Base-by-base conservation (phyloP, 2,113 vertebrate genomes). In the Amphiprion percula region DNA sequence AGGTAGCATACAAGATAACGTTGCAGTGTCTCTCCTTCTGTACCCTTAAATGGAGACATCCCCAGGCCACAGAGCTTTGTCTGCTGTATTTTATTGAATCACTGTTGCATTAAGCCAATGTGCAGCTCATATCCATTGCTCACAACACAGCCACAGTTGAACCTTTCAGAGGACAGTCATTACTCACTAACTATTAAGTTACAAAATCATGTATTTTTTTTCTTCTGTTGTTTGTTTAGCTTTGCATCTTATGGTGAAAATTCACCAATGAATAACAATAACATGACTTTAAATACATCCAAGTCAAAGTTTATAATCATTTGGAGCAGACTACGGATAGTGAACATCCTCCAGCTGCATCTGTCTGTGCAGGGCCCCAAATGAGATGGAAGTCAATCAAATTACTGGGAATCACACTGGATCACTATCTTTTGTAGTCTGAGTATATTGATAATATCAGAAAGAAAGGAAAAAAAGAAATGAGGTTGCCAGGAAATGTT, bases 41-140 rank as follows among this genome's bases (percentile, higher is more conserved):
- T 46, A 74, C 44, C 64, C 68, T 71, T 44, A 77, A 65, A 80
- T 52, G 74, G 46, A 58, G 52, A 83, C 39, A 65, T 70, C 84
- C 69, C 33, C 55, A 37, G 87, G 86, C 79, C 74, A 82, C 10
- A 50, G 54, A 21, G 80, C 69, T 74, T 76, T 77, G 80, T 85
- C 46, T 77, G 72, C 69, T 86, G 68, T 71, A 44, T 87, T 86
- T 94, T 78, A 94, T 94, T 86, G 86, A 79, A 93, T 93, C 87
- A 87, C 73, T 68, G 67, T 87, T 86, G 67, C 83, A 92, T 90
- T 88, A 87, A 75, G 63, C 64, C 86, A 79, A 74, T 85, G 58
- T 80, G 84, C 61, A 78, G 74, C 71, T 62, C n/a, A 11, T 68
- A 74, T 72, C 65, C 75, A 87, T 90, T 90, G 82, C 87, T 91